Percentiles rank a stretch among this genome's conserved stretches.
Conservation (phyloP, 2,888 invertebrate species). For the Lingula anatina region DNA sequence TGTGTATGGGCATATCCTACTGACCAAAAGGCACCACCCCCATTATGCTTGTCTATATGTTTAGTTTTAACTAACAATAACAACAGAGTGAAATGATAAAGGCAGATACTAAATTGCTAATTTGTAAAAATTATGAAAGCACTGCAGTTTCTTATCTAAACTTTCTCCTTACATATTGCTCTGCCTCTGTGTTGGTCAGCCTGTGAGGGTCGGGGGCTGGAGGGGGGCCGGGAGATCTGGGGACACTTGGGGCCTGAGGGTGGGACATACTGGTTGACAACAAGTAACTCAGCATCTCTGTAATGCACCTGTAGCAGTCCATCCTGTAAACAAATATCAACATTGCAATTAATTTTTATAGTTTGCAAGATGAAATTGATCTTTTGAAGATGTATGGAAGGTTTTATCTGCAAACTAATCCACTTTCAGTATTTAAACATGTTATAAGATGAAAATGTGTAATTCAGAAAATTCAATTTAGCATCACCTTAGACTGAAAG, state of each 20-base stretch:
- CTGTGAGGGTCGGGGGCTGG: slow-evolving; percentile 43
- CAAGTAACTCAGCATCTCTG: slow-evolving; percentile 59
- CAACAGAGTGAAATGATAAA: too few species aligned
- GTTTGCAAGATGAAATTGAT: not conserved
- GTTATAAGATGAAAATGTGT: too few species aligned
- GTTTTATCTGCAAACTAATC: too few species aligned
- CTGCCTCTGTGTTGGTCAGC: slow-evolving; percentile 42
- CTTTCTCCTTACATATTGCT: slow-evolving; percentile 33
- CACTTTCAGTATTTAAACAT: too few species aligned
- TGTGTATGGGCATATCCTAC: too few species aligned
- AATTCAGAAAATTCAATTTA: too few species aligned
- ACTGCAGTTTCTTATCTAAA: too few species aligned
- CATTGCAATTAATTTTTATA: not conserved
- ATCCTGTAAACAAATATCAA: slow-evolving; percentile 58
- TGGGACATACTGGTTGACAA: slow-evolving; percentile 42
- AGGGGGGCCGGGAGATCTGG: slow-evolving; percentile 51
- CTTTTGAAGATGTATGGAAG: not conserved
- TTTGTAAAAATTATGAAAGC: too few species aligned
- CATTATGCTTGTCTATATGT: too few species aligned
- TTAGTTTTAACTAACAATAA: too few species aligned
- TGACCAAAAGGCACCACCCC: too few species aligned
- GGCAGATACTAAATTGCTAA: not conserved
- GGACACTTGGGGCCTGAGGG: slow-evolving; percentile 51
- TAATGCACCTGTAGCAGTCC: slow-evolving; percentile 84
- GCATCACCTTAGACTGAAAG: slow-evolving; percentile 57